phyloP scores from a whole-genome alignment of 2,113 vertebrate species.

The Anser brachyrhynchus region DNA sequence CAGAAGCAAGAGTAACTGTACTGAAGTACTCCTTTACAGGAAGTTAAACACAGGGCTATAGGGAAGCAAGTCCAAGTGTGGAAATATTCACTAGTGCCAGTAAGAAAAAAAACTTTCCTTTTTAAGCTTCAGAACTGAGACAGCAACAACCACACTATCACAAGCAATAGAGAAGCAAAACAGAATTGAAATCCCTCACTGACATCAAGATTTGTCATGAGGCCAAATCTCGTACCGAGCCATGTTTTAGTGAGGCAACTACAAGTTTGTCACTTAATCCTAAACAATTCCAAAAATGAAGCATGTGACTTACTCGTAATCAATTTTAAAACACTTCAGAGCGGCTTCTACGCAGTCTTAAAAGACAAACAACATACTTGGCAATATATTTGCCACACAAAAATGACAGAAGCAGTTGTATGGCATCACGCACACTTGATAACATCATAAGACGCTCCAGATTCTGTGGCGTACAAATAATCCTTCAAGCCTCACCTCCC shows the following conservation, averaged over 20 bases:
- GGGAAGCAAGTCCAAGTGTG: neutral
- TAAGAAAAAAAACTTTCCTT: neutral
- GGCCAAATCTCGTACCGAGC: neutral
- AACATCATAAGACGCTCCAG: neutral
- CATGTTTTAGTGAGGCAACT: neutral
- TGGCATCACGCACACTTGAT: neutral
- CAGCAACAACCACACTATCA: neutral
- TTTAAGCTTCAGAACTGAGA: neutral
- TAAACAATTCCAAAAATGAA: slow-evolving; percentile 31
- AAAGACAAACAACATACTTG: neutral
- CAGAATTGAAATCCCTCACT: neutral
- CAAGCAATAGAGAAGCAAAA: neutral
- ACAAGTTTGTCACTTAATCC: slow-evolving; percentile 11
- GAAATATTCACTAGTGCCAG: neutral
- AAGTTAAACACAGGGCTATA: neutral
- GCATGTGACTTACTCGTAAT: neutral
- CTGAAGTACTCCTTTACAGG: neutral
- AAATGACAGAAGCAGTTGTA: neutral
- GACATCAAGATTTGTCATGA: neutral
- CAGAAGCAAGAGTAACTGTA: neutral
- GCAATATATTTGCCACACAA: neutral
- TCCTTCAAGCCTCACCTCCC: neutral
- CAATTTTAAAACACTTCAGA: slow-evolving; percentile 21
- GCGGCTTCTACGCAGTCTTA: neutral
- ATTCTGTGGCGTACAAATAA: neutral